phyloP scores from a whole-genome alignment of 2,113 vertebrate genomes.

The Entelurus aequoreus region DNA sequence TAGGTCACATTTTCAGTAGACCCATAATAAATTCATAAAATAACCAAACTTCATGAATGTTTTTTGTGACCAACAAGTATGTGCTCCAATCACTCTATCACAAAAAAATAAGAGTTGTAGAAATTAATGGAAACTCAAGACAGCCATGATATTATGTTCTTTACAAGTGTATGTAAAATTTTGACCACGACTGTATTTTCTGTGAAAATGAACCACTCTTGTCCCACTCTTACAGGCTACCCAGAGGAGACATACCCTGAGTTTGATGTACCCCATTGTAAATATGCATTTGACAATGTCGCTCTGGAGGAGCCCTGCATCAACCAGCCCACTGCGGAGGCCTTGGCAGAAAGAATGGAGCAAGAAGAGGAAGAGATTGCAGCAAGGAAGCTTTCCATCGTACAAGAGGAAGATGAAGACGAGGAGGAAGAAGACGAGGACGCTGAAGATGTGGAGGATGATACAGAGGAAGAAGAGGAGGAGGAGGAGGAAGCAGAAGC shows the following conservation, averaged over 20 bases:
- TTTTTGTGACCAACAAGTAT: no score
- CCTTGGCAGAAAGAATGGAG: slow-evolving; percentile 84
- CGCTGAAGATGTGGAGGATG: slow-evolving; percentile 37
- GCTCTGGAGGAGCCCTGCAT: slow-evolving; percentile 65
- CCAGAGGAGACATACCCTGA: slow-evolving; percentile 88
- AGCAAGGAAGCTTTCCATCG: slow-evolving; percentile 59
- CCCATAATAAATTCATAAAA: no score
- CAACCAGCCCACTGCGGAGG: slow-evolving; percentile 79
- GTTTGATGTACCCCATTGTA: slow-evolving; percentile 66
- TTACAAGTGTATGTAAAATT: no score
- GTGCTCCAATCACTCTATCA: no score
- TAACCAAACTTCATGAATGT: no score
- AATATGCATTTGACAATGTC: slow-evolving; percentile 62
- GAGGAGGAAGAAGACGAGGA: neutral
- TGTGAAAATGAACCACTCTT: neutral
- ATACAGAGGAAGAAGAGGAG: slow-evolving; percentile 20
- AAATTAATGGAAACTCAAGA: no score
- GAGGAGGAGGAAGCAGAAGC: slow-evolving; percentile 41
- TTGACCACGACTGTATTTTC: no score
- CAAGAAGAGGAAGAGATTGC: slow-evolving; percentile 68
- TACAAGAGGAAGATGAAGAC: slow-evolving; percentile 52
- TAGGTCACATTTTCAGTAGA: no score
- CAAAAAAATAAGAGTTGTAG: no score
- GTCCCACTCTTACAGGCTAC: slow-evolving; percentile 79
- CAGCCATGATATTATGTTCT: no score